Evolutionary conservation across 2,888 invertebrate genomes (phyloP).

Genomic region (Chirona hameri): DNA sequence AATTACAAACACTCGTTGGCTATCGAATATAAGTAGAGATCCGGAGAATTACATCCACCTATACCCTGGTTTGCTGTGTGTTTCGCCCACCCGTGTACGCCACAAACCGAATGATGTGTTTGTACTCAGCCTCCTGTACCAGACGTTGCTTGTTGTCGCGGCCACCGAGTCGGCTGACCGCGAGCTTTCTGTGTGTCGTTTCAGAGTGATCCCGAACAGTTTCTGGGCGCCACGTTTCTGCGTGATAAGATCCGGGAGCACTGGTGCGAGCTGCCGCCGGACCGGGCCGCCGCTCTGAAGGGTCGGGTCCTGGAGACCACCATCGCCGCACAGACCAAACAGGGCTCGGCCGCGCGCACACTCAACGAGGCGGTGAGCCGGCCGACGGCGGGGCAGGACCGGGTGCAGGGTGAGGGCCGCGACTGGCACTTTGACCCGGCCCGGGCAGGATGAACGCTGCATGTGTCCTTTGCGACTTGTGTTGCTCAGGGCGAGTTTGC

Average conservation of each 20-base stretch:
- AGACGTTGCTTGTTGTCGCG: too few relatives aligned
- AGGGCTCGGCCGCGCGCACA: not conserved
- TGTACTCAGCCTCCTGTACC: too few relatives aligned
- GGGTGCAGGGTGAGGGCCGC: not conserved
- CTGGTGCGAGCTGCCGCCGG: conserved; percentile 23
- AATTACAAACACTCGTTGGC: too few relatives aligned
- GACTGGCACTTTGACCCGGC: not conserved
- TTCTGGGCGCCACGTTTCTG: conserved; percentile 24
- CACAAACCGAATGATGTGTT: too few relatives aligned
- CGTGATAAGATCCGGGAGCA: conserved; percentile 13
- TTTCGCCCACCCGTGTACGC: too few relatives aligned
- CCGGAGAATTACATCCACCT: too few relatives aligned
- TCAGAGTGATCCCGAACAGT: not conserved
- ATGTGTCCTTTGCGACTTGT: too few relatives aligned
- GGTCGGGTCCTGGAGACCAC: not conserved
- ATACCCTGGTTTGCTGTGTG: too few relatives aligned
- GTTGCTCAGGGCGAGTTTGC: too few relatives aligned
- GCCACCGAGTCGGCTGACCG: not conserved
- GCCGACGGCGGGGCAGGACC: not conserved
- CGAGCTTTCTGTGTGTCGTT: not conserved
- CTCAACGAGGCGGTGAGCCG: not conserved
- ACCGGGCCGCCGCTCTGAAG: not conserved
- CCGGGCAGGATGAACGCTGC: too few relatives aligned
- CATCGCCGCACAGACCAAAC: not conserved
- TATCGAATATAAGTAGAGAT: too few relatives aligned